Evolutionary conservation across 2,113 vertebrate genomes (phyloP).

Genomic region (Prunella himalayana): DNA sequence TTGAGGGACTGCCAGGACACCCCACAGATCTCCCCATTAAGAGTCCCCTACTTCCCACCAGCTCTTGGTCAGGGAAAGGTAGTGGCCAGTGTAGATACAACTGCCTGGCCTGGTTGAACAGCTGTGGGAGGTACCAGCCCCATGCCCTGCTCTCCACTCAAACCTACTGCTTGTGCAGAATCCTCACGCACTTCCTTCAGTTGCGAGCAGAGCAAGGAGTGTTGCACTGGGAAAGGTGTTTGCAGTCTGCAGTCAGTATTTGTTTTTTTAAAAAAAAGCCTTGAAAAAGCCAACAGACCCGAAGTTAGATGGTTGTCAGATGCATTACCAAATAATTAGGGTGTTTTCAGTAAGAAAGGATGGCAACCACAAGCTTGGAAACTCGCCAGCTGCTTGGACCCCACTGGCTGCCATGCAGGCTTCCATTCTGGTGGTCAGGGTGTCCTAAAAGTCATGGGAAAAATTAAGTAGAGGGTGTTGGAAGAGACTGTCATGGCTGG

Average conservation of each 20-base stretch:
- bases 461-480: neutral
- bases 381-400: neutral
- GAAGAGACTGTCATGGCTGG: neutral
- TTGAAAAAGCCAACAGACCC: neutral
- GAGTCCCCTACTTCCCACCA: neutral
- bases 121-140: neutral
- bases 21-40: neutral
- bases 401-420: neutral
- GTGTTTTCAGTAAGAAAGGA: conserved; percentile 11
- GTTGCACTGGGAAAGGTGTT: neutral
- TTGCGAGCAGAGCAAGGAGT: neutral
- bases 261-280: neutral
- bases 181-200: neutral
- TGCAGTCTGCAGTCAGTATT: fast-evolving
- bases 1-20: neutral
- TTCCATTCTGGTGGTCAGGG: neutral
- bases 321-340: neutral
- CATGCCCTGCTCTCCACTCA: neutral
- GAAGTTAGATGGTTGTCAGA: neutral
- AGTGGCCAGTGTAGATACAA: neutral
- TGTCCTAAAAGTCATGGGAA: neutral
- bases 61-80: neutral
- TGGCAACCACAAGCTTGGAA: neutral
- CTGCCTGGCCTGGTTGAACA: neutral
- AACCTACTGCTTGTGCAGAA: neutral